Evolutionary conservation across 2,888 invertebrate genomes (phyloP).

Genomic region (Drosophila maculinotata): DNA sequence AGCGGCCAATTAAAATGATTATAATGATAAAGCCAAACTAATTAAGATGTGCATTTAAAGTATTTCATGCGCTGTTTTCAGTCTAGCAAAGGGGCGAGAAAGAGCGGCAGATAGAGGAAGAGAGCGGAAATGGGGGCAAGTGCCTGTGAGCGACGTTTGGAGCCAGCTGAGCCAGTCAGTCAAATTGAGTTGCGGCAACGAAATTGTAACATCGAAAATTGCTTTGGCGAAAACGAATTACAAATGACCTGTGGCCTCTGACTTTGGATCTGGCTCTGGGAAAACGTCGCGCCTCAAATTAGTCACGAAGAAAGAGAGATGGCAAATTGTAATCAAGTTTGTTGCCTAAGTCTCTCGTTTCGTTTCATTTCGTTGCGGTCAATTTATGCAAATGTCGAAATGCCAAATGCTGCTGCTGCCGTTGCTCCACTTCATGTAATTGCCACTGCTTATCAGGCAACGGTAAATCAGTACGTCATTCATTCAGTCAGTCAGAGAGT

Average conservation of each 20-base stretch:
- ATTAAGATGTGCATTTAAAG: conserved; percentile 53
- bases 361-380: conserved; percentile 47
- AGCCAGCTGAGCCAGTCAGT: too few relatives aligned
- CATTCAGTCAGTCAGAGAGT: too few relatives aligned
- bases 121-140: conserved; percentile 1
- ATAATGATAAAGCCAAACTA: conserved; percentile 46
- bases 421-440: conserved; percentile 76
- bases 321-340: conserved; percentile 62
- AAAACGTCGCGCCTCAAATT: conserved; percentile 67
- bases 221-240: conserved; percentile 51
- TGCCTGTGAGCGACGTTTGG: conserved; percentile 14
- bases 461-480: conserved; percentile 75
- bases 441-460: conserved; percentile 71
- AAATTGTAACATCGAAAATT: conserved; percentile 74
- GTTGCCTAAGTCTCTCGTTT: conserved; percentile 69
- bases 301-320: conserved; percentile 70
- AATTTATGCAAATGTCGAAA: conserved; percentile 71
- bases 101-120: conserved; percentile 8
- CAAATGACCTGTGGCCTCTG: conserved; percentile 59
- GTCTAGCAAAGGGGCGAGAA: background rate
- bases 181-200: conserved; percentile 65
- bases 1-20: conserved; percentile 56
- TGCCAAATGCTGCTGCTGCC: conserved; percentile 56
- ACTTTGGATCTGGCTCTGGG: conserved; percentile 49
- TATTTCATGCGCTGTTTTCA: conserved; percentile 51